phyloP scores from a whole-genome alignment of 2,797 vertebrate genomes.

The Tympanoctomys barrerae region DNA sequence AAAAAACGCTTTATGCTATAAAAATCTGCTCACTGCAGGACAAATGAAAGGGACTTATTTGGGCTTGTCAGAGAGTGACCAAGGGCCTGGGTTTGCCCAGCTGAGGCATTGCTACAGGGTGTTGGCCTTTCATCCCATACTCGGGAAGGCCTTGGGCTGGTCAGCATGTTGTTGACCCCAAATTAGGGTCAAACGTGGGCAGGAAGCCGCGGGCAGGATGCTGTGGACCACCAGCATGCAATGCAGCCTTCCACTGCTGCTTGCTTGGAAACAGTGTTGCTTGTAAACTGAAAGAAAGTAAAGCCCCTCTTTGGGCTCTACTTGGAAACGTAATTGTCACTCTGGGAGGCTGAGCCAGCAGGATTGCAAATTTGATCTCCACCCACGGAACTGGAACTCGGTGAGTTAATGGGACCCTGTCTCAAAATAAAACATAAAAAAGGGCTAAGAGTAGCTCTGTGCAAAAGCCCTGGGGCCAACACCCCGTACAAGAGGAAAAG shows the following conservation, averaged over 20 bases:
- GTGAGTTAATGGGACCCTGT: neutral
- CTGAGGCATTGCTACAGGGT: neutral
- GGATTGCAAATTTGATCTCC: neutral
- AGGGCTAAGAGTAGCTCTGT: neutral
- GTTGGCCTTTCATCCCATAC: neutral
- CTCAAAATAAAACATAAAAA: neutral
- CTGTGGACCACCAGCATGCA: no score
- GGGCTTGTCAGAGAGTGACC: no score
- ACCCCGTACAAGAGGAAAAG: neutral
- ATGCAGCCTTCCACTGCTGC: fast-evolving
- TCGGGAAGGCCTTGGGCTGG: neutral
- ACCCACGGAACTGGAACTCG: neutral
- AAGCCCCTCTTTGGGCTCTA: neutral
- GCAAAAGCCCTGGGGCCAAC: neutral
- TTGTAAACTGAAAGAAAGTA: neutral
- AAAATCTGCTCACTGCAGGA: neutral
- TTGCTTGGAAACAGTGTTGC: neutral
- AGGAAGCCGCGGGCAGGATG: neutral
- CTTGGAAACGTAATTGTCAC: neutral
- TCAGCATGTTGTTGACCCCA: fast-evolving
- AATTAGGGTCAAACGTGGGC: neutral
- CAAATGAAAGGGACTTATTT: neutral
- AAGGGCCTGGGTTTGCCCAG: fast-evolving
- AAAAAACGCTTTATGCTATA: neutral
- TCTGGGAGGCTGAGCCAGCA: neutral